These are phyloP conservation scores for western clawed frog (Xenopus tropicalis) DNA, from an alignment of 2,113 vertebrate genomes.

Conservation along the genomic window UCB_Xtro_10.0 CM004446.2:106320501-106321000, in stretches of 20 bases:
- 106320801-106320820: constrained; percentile 45
- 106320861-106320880: constrained; percentile 49
- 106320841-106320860: constrained; percentile 29
- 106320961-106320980: constrained; percentile 47
- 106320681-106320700: too few relatives aligned
- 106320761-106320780: neutral
- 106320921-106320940: constrained; percentile 33
- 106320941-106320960: constrained; percentile 45
- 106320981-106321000: constrained; percentile 55
- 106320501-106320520: too few relatives aligned
- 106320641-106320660: too few relatives aligned
- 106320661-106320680: too few relatives aligned
- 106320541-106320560: too few relatives aligned
- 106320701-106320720: too few relatives aligned
- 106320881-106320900: constrained; percentile 56
- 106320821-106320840: constrained; percentile 14
- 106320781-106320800: constrained; percentile 2
- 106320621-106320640: too few relatives aligned
- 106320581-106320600: too few relatives aligned
- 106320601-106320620: too few relatives aligned
- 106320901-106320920: constrained; percentile 13
- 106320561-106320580: too few relatives aligned
- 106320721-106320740: too few relatives aligned
- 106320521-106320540: too few relatives aligned
- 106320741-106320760: neutral